Base-by-base conservation (phyloP, 2,888 invertebrate genomes). In the Hoplodrina blanda region DNA sequence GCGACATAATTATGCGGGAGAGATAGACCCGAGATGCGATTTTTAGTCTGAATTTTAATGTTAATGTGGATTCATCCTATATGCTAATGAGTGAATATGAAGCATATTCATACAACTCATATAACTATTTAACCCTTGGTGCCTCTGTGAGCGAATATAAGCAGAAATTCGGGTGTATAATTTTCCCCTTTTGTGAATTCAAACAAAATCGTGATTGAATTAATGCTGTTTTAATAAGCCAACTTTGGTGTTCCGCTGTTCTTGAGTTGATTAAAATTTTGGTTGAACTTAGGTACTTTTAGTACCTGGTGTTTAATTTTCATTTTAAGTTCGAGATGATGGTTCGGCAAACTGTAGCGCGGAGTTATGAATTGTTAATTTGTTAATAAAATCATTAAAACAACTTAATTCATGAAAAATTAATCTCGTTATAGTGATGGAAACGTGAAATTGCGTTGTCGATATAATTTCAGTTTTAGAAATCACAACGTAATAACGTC, bases 21-120 rank as follows among this genome's bases (percentile, higher is more conserved):
- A 82, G 88, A 87, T 88, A 87, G 83, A 86, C 88, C 87, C 80
- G 62, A 65, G 87, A 85, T 87, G 89, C 89, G 93, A 94, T 94
- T 94, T 93, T 92, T 92, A 89, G 90, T 80, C 87, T 63, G 82
- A 88, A 89, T 88, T 91, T 94, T 92, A 93, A 94, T 94, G 94
- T 89, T 91, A 93, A 94, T 93, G 74, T 73, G 74, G 66, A 66
- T 55, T 62, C 52, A 57, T 61, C 87, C 87, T 90, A 86, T 93
- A 94, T 94, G 93, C 87, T 92, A 93, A 94, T 94, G 86, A 86
- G 76, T 75, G 88, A 89, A 90, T 90, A 89, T 88, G 90, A 88
- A 88, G 85, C 63, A 89, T 89, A 90, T 91, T 89, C 89, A 80
- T 90, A 90, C 87, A 86, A 90, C 87, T 75, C 44, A 56, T 60